Evolutionary conservation across 2,888 invertebrate species (phyloP).

Genomic region (Pristionchus fissidentatus): DNA sequence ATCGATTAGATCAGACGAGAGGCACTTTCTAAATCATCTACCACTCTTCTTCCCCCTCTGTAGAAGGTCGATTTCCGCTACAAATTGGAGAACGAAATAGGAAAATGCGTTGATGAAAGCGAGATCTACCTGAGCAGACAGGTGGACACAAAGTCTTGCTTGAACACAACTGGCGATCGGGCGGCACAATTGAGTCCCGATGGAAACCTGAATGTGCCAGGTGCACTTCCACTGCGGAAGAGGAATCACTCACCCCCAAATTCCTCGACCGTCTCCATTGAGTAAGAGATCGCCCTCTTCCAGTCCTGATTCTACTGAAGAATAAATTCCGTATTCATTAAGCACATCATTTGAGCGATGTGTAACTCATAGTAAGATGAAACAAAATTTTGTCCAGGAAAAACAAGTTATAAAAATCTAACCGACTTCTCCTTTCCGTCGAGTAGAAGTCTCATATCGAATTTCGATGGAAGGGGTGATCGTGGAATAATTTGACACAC

Average conservation of each 20-base stretch:
- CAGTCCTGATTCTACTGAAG: neutral
- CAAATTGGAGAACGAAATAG: neutral
- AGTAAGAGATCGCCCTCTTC: slow-evolving; percentile 22
- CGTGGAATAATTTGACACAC: neutral
- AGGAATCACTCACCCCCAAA: neutral
- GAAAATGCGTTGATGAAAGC: neutral
- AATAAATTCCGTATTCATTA: neutral
- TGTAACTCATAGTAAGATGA: too few relatives aligned
- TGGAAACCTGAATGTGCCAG: neutral
- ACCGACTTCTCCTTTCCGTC: neutral
- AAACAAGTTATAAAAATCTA: neutral
- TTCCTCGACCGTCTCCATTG: neutral
- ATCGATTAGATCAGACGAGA: too few relatives aligned
- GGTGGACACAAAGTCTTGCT: slow-evolving; percentile 6
- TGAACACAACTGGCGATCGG: neutral
- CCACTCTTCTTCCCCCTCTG: neutral
- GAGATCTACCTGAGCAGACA: neutral
- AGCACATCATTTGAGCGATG: too few relatives aligned
- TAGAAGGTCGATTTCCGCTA: too few relatives aligned
- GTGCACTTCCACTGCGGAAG: too few relatives aligned
- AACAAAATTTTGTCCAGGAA: too few relatives aligned
- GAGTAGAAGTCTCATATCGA: neutral
- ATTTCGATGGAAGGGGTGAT: neutral
- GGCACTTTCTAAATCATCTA: neutral
- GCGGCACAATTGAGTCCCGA: slow-evolving; percentile 4